Base-by-base conservation (phyloP, 2,797 vertebrate genomes). In the Anguilla megastoma region DNA sequence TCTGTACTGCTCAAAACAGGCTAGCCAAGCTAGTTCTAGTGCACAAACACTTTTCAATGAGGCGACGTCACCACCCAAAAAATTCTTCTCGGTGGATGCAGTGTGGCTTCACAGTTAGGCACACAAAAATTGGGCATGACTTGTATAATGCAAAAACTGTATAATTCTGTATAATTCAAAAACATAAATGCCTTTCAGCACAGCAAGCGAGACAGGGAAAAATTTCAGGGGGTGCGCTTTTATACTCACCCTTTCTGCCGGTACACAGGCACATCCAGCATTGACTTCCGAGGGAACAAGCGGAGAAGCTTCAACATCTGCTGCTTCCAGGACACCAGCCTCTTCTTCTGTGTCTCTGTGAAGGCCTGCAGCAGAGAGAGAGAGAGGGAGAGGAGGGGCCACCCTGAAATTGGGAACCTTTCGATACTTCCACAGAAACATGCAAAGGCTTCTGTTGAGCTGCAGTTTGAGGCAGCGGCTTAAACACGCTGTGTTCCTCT, bases 251-350 rank as follows among this genome's bases (percentile, higher is more conserved):
- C 97, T 96, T 98, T 98, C 95, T 97, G 97, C 93, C 98, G 96
- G 94, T 98, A 98, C 91, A 95, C 96, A 90, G 97, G 97, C 95
- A 98, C 97, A 91, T 99, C 98, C 93, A 98, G 95, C 91, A 98
- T 95, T 5, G 97, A 95, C 95, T 99, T 99, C 92, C 98, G 96
- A 7, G 98, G 98, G 94, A 98, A 98, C 33, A 98, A 95, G 88
- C 98, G 97, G 87, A 99, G 97, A 88, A 99, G 93, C 95, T 98
- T 99, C 89, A 98, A 96, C 89, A 98, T 97, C 95, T 99, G 98
- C 96, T 99, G 98, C 95, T 99, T 99, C 98, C 98, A 99, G 60
- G 98, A 98, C 69, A 97, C 95, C 91, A 98, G 93, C 88, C 98
- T 95, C 93, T 98, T 99, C 93, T 97, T 98, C 93, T 99, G 98